phyloP scores from a whole-genome alignment of 2,797 vertebrate genomes.

The Cetoscarus ocellatus region DNA sequence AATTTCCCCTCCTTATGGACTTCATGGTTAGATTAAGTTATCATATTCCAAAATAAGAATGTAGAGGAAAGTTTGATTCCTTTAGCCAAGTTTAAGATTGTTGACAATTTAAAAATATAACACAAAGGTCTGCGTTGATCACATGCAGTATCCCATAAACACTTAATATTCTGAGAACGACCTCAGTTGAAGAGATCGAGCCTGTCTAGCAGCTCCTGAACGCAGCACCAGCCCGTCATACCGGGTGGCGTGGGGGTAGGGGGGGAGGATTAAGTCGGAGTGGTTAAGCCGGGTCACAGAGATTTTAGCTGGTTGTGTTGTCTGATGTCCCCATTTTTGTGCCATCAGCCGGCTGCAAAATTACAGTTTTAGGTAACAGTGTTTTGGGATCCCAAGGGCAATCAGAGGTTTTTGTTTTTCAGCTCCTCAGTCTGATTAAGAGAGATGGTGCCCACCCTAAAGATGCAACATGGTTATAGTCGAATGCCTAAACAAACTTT shows the following conservation, averaged over 20 bases:
- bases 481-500: neutral
- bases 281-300: slow-evolving; percentile 77
- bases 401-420: neutral
- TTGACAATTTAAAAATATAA: too few relatives aligned
- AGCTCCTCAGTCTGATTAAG: too few relatives aligned
- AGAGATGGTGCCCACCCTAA: neutral
- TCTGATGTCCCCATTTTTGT: slow-evolving; percentile 62
- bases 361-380: slow-evolving; percentile 21
- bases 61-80: too few relatives aligned
- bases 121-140: too few relatives aligned
- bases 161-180: too few relatives aligned
- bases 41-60: too few relatives aligned
- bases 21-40: too few relatives aligned
- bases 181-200: neutral
- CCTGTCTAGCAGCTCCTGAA: neutral
- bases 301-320: slow-evolving; percentile 68
- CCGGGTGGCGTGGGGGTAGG: slow-evolving; percentile 68
- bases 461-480: slow-evolving; percentile 9
- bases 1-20: too few relatives aligned
- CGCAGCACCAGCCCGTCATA: neutral
- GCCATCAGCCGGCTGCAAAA: slow-evolving; percentile 34
- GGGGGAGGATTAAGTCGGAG: slow-evolving; percentile 74
- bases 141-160: too few relatives aligned
- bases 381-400: neutral
- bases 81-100: too few relatives aligned